Evolutionary conservation across 2,888 invertebrate genomes (phyloP), one percentile per base, ranked within the genome.

Genomic region (Cheilosia scutellata): DNA sequence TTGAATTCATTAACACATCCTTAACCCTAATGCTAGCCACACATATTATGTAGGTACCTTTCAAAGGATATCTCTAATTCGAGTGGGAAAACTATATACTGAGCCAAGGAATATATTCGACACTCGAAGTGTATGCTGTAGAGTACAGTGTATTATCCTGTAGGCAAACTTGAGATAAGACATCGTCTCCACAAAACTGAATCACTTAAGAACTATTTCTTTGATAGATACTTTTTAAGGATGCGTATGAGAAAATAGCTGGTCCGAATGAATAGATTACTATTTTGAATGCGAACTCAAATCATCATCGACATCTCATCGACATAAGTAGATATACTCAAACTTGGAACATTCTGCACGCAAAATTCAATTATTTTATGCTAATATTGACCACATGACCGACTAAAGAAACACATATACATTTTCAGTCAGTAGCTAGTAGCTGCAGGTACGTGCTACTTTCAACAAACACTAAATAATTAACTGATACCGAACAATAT

Each of bases 331-430:
- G 33, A 55, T 74, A 13, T 9, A 37, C 29, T 25, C 20, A 31
- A 20, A 31, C 25, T 16, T 51, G n/a, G 44, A 77, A 65, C 71
- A 82, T 76, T 70, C 60, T 31, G 65, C 25, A 66, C 49, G 72
- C 62, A 53, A 62, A 78, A 66, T 82, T 78, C 82, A 82, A 82
- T 82, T 78, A 78, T 78, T 78, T 78, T 82, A 78, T 82, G 82
- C 72, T 82, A 78, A 82, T 82, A 78, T 82, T 78, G 66, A 82
- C 66, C 47, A 82, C 27, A 42, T 33, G 53, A 74, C 63, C 42
- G 9, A 33, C 33, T 11, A 55, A 60, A 66, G 44, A 42, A 71
- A 40, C 65, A n/a, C 5, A 65, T 20, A 20, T 33, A 31, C 42
- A 49, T 31, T 51, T 51, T 60, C 33, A 31, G 47, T 13, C 31